Percentiles rank a stretch among this genome's conserved stretches.
phyloP scores from a whole-genome alignment of 2,888 invertebrate species.

The Pasiphila rectangulata region DNA sequence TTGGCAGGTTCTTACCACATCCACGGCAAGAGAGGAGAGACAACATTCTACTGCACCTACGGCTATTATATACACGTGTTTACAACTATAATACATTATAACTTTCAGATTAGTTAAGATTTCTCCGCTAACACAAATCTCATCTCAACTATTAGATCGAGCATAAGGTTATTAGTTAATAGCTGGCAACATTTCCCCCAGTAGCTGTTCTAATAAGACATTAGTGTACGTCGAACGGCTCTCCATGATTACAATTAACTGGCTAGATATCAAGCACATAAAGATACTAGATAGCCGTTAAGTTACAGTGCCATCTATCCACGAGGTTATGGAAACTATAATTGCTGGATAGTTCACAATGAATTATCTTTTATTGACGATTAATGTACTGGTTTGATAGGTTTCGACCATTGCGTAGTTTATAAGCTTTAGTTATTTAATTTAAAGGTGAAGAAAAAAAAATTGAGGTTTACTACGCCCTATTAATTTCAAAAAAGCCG shows the following conservation, averaged over 20 bases:
- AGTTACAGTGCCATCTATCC: background rate
- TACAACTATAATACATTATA: too few species aligned
- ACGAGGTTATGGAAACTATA: background rate
- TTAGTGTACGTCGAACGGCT: constrained; percentile 60
- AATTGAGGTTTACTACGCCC: too few species aligned
- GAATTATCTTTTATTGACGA: background rate
- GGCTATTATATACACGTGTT: too few species aligned
- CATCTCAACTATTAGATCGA: constrained; percentile 10
- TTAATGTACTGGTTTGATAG: background rate
- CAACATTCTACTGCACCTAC: too few species aligned
- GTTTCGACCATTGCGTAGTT: background rate
- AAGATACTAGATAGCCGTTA: constrained; percentile 3
- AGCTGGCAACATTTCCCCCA: constrained; percentile 28
- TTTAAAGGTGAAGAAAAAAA: too few species aligned
- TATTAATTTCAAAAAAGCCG: too few species aligned
- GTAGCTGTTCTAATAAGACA: constrained; percentile 46
- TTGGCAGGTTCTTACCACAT: too few species aligned
- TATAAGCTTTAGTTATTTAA: too few species aligned
- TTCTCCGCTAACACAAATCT: background rate
- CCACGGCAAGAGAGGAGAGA: too few species aligned
- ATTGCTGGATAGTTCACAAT: background rate
- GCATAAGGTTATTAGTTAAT: constrained; percentile 35
- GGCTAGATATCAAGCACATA: constrained; percentile 42
- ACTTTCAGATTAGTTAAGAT: too few species aligned
- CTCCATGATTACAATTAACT: constrained; percentile 67